Conservation (phyloP, 2,113 vertebrate species). For the Nycticebus coucang region DNA sequence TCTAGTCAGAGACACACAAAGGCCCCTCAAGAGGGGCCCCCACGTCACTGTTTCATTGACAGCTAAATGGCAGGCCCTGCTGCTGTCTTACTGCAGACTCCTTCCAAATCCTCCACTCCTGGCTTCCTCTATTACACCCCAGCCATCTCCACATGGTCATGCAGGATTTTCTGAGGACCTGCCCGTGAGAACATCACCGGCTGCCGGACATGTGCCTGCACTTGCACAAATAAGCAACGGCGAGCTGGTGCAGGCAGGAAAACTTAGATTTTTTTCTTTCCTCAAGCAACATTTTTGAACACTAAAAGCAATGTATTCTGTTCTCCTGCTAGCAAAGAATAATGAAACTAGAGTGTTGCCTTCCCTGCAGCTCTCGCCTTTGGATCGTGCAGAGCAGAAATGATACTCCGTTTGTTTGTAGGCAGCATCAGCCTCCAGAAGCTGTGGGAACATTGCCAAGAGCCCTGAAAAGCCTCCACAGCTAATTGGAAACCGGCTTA, state of each 20-base stretch:
- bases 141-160: conserved; percentile 75
- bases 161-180: conserved; percentile 78
- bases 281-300: conserved; percentile 81
- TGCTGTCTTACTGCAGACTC: fast-evolving
- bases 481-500: conserved; percentile 78
- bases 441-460: conserved; percentile 81
- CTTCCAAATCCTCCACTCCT: conserved; percentile 69
- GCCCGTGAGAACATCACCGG: conserved; percentile 65
- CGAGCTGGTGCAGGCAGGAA: conserved; percentile 76
- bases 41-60: not conserved
- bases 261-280: conserved; percentile 60
- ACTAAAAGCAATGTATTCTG: conserved; percentile 80
- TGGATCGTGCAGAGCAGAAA: conserved; percentile 78
- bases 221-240: conserved; percentile 76
- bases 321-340: conserved; percentile 82
- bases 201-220: conserved; percentile 73
- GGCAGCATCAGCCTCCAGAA: conserved; percentile 80
- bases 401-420: conserved; percentile 76
- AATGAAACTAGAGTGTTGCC: conserved; percentile 77
- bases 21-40: not conserved
- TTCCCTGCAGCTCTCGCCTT: conserved; percentile 66
- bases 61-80: not conserved
- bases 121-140: conserved; percentile 80
- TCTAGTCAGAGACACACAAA: fast-evolving
- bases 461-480: conserved; percentile 66